Base-by-base conservation (phyloP, 1,140 invertebrate species). In the Macrostomum lignano region DNA sequence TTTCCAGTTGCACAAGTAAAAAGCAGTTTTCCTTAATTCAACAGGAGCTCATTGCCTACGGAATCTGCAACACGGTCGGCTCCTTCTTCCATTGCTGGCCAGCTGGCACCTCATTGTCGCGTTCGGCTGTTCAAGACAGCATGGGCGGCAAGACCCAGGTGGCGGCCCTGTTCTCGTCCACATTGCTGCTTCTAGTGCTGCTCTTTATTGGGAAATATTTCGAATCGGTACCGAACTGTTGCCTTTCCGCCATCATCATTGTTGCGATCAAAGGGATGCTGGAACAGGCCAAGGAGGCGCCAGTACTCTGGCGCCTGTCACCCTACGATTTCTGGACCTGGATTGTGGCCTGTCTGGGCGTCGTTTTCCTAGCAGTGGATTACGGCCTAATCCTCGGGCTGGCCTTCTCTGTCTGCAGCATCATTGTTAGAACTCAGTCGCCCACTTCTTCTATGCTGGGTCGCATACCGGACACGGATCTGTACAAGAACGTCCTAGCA, bases 171-270 rank as follows among this genome's bases (percentile, higher is more conserved):
- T 19, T 41, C 22, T 24, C 29, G 17, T 36, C 30, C 15, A 6
- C 29, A 9, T 20, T 40, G 7, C 19, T 53, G 3, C 34, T 55
- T 4, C 38, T 51, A 22, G 50, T 52, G 10, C 48, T 55, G 1
- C 32, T 52, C 1, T 43, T 46, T 30, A 46, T 51, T 22, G 50
- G 48, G 25, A 46, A 46, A 9, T 32, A 49, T 25, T 49, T 52
- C 39, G 38, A 51, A 35, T 37, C 44, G 17, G 36, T 52, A 10
- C 50, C 50, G 19, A 28, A 28, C 19, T 69, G 68, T 52, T 67
- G 84, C 31, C 26, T 63, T 11, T 55, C 60, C 3, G 52, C 51
- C 20, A 63, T 65, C 28, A 63, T 64, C 25, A 49, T 63, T 31
- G 56, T 65, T 9, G 60, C 59, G 11, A 38, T 64, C n/a, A 54